These are phyloP conservation scores for Drosophila emarginata DNA, from an alignment of 2,888 invertebrate genomes.

Conservation along the genomic window DNA sequence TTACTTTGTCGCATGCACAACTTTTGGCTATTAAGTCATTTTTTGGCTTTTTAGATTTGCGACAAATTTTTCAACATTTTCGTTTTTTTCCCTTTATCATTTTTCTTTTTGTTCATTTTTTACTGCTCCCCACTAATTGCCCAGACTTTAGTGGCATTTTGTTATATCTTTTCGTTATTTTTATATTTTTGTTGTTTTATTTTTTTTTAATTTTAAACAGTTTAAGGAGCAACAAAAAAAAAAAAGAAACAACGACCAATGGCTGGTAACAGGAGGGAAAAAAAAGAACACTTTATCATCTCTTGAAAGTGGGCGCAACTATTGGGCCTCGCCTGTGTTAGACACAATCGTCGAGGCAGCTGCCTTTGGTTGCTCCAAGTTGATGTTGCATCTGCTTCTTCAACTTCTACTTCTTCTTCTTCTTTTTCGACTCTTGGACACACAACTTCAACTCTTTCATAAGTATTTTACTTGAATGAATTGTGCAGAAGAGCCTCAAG, in stretches of 20 bases:
- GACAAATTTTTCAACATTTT: conserved; percentile 61
- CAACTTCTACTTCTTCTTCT: conserved; percentile 7
- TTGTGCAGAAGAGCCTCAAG: conserved; percentile 60
- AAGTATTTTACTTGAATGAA: conserved; percentile 74
- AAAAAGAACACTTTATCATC: conserved; percentile 68
- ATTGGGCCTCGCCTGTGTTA: conserved; percentile 49
- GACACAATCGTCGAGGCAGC: conserved; percentile 70
- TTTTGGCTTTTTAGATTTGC: conserved; percentile 78
- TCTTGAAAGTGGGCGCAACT: conserved; percentile 35
- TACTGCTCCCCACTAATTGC: conserved; percentile 62
- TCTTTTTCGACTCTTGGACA: conserved; percentile 40
- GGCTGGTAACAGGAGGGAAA: conserved; percentile 5
- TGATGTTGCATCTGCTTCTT: neutral
- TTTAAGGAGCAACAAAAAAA: conserved; percentile 47
- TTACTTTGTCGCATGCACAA: conserved; percentile 78
- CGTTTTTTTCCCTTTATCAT: conserved; percentile 7
- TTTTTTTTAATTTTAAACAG: conserved; percentile 49
- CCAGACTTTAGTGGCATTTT: conserved; percentile 66
- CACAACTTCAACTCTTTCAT: conserved; percentile 71
- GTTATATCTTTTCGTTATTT: conserved; percentile 29
- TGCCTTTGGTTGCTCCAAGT: conserved; percentile 3
- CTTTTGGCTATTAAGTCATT: conserved; percentile 78
- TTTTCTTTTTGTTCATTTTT: neutral
- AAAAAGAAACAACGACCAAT: neutral
- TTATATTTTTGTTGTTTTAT: conserved; percentile 16